phyloP scores from a whole-genome alignment of 2,113 vertebrate species.

The Protobothrops flavoviridis region DNA sequence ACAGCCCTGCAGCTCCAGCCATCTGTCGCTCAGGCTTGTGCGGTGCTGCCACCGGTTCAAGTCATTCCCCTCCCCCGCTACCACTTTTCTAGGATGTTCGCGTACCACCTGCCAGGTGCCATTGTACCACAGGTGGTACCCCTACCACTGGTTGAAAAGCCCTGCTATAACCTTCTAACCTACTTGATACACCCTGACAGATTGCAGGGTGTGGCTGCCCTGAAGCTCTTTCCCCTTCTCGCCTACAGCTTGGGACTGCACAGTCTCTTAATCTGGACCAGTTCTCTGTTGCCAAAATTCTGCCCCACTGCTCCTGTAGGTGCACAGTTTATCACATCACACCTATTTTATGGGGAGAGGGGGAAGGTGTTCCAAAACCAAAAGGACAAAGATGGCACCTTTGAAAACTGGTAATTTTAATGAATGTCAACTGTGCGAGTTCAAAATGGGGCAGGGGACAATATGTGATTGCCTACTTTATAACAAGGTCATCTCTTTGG shows the following conservation, averaged over 20 bases:
- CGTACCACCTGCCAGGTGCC: too few species aligned
- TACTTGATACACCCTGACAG: background rate
- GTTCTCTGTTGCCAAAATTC: background rate
- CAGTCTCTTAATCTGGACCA: background rate
- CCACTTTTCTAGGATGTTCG: too few species aligned
- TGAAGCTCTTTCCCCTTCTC: background rate
- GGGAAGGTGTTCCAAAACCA: background rate
- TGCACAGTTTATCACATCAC: too few species aligned
- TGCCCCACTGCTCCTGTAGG: too few species aligned
- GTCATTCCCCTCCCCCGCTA: too few species aligned
- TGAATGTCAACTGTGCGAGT: background rate
- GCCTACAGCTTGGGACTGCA: background rate
- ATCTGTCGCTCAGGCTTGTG: too few species aligned
- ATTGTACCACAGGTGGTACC: too few species aligned
- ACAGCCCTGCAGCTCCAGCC: too few species aligned
- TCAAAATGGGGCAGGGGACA: background rate
- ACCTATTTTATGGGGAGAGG: background rate
- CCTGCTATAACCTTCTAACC: background rate
- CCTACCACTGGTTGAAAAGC: too few species aligned
- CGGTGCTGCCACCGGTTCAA: too few species aligned
- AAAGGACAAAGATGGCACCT: background rate
- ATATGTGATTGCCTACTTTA: background rate
- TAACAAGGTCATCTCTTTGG: background rate
- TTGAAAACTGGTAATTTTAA: background rate
- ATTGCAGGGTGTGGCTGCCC: too few species aligned